These are phyloP conservation scores for Mylabris sibirica DNA, from an alignment of 2,888 invertebrate genomes.

Conservation along the genomic window DNA sequence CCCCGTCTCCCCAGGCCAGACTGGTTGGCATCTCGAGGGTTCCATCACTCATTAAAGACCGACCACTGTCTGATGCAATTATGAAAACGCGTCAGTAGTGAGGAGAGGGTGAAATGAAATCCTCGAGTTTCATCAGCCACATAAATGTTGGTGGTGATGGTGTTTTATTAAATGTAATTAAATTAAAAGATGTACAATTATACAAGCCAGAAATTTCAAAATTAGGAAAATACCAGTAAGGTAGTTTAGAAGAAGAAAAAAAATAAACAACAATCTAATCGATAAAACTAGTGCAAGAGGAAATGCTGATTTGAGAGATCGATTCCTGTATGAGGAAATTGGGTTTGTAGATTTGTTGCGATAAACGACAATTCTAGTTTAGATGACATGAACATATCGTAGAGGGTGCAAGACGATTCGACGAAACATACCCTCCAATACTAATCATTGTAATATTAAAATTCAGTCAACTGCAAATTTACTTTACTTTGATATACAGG, in stretches of 20 bases:
- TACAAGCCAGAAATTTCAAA: neutral
- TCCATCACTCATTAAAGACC: slow-evolving; percentile 38
- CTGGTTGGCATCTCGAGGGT: slow-evolving; percentile 32
- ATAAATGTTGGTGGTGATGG: neutral
- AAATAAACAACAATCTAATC: slow-evolving; percentile 40
- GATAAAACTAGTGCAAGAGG: slow-evolving; percentile 38
- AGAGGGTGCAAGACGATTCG: neutral
- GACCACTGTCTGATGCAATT: slow-evolving; percentile 37
- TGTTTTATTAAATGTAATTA: slow-evolving; percentile 34
- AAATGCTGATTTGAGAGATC: slow-evolving; percentile 58
- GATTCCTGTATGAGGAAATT: slow-evolving; percentile 57
- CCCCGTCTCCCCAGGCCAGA: slow-evolving; percentile 16
- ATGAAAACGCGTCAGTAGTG: slow-evolving; percentile 32
- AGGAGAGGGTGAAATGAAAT: slow-evolving; percentile 28
- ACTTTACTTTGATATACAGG: slow-evolving; percentile 7
- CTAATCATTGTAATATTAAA: slow-evolving; percentile 10
- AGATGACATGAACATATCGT: slow-evolving; percentile 9
- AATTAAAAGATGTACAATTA: slow-evolving; percentile 20
- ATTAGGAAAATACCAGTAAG: neutral
- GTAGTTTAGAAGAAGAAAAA: neutral
- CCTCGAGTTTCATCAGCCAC: slow-evolving; percentile 20
- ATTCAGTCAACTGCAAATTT: slow-evolving; percentile 4
- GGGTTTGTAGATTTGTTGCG: slow-evolving; percentile 58
- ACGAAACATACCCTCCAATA: neutral
- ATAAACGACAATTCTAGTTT: slow-evolving; percentile 39